These are phyloP conservation scores for Leptinotarsa texana DNA, from an alignment of 1,140 invertebrate species.

Conservation along the genomic window DNA sequence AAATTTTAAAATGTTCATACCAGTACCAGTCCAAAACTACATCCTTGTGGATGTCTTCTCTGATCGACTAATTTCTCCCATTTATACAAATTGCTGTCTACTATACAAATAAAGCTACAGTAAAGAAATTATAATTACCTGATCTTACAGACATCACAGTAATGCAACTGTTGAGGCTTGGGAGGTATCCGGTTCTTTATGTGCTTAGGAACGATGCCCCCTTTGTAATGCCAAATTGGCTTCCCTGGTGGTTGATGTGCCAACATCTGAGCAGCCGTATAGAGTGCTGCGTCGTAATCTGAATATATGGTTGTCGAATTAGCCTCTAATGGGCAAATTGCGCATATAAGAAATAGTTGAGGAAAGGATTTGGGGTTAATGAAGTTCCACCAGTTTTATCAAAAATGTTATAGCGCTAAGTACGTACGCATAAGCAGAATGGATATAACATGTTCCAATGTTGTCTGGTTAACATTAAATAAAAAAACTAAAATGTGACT, in stretches of 20 bases:
- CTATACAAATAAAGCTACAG: too few relatives aligned
- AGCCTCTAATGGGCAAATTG: slow-evolving; percentile 49
- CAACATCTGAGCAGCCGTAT: slow-evolving; percentile 91
- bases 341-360: background rate
- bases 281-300: slow-evolving; percentile 89
- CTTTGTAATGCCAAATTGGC: slow-evolving; percentile 74
- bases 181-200: slow-evolving; percentile 78
- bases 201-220: slow-evolving; percentile 65
- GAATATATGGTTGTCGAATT: slow-evolving; percentile 60
- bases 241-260: slow-evolving; percentile 72
- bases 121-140: slow-evolving; percentile 62
- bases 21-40: too few relatives aligned
- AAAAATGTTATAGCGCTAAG: background rate
- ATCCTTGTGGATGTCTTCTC: too few relatives aligned
- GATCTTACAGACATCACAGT: slow-evolving; percentile 97
- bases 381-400: background rate
- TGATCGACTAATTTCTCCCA: too few relatives aligned
- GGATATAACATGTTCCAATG: too few relatives aligned
- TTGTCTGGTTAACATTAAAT: too few relatives aligned
- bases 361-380: background rate
- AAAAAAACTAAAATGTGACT: too few relatives aligned
- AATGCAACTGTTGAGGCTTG: slow-evolving; percentile 89
- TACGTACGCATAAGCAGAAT: too few relatives aligned
- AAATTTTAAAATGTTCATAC: too few relatives aligned
- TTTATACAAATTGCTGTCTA: too few relatives aligned